phyloP scores from a whole-genome alignment of 2,113 vertebrate genomes.

The Rhizomys pruinosus region DNA sequence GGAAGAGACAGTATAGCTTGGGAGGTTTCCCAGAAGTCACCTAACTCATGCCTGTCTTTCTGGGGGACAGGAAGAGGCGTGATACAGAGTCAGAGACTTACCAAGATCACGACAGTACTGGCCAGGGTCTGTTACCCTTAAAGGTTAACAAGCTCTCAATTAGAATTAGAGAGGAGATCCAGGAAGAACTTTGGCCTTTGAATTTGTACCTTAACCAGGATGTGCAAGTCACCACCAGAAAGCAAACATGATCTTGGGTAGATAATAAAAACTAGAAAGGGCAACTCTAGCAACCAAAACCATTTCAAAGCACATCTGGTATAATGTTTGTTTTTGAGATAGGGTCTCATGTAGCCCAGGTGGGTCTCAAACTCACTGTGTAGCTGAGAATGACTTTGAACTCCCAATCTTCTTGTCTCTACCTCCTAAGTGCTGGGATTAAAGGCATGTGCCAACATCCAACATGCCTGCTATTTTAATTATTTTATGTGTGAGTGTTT shows the following conservation, averaged over 20 bases:
- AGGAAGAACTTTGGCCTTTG: background rate
- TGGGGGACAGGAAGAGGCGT: background rate
- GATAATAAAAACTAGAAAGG: rapidly evolving
- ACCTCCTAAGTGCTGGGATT: too few species aligned
- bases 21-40: rapidly evolving
- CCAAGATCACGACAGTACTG: rapidly evolving
- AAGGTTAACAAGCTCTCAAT: background rate
- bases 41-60: background rate
- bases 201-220: rapidly evolving
- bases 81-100: background rate
- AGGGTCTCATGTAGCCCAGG: background rate
- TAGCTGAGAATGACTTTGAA: too few species aligned
- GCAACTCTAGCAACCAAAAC: background rate
- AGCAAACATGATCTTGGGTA: background rate
- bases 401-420: too few species aligned
- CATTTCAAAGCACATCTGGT: background rate
- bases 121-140: background rate
- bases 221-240: background rate
- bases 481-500: too few species aligned
- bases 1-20: too few species aligned
- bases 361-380: background rate
- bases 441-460: too few species aligned
- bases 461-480: too few species aligned
- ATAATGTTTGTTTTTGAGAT: too few species aligned
- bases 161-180: background rate